Percentiles rank a stretch among this genome's conserved stretches.
phyloP scores from a whole-genome alignment of 2,888 invertebrate species.

The Euzophera pinguis region DNA sequence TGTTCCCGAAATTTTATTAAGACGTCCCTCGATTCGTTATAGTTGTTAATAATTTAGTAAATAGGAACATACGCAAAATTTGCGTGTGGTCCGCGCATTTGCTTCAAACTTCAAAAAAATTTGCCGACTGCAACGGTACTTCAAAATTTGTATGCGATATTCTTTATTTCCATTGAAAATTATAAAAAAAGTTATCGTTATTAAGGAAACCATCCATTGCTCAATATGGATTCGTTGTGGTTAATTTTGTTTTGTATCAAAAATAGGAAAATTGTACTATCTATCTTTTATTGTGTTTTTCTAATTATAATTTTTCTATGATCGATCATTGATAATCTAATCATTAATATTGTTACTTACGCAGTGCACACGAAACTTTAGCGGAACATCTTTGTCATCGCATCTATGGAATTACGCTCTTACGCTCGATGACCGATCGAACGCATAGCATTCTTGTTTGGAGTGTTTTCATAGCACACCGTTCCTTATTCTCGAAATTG shows the following conservation, averaged over 20 bases:
- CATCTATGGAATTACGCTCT: slow-evolving; percentile 12
- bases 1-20: slow-evolving; percentile 16
- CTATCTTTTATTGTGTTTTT: no score
- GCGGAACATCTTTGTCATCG: no score
- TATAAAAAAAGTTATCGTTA: slow-evolving; percentile 19
- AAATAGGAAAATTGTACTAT: no score
- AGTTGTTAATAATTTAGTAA: background rate
- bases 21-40: background rate
- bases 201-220: background rate
- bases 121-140: slow-evolving; percentile 21
- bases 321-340: no score
- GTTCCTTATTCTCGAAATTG: slow-evolving; percentile 38
- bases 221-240: background rate
- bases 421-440: slow-evolving; percentile 19
- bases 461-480: slow-evolving; percentile 45
- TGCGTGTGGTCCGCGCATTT: slow-evolving; percentile 31
- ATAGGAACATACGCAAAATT: slow-evolving; percentile 12
- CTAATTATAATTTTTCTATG: no score
- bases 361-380: no score
- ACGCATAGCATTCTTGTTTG: slow-evolving; percentile 27
- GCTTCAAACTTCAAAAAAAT: slow-evolving; percentile 31
- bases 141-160: slow-evolving; percentile 27
- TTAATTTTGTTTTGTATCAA: no score
- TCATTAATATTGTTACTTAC: no score
- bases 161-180: slow-evolving; percentile 19